Base-by-base conservation (phyloP, 2,797 vertebrate genomes). In the Arremon aurantiirostris region DNA sequence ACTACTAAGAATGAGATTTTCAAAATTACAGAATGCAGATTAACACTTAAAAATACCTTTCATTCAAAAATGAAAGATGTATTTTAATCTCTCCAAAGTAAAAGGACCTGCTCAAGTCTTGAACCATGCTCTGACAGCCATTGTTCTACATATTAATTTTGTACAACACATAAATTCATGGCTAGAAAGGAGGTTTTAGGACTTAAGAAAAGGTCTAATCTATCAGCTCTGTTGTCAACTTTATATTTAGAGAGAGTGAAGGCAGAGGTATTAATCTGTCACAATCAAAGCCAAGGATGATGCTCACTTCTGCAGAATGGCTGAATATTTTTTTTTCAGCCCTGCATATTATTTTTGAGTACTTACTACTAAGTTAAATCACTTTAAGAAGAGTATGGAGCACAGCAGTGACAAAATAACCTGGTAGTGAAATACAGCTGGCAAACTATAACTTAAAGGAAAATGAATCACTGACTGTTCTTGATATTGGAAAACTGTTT, bases 231-330 rank as follows among this genome's bases (percentile, higher is more conserved):
- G 53, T 21, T 96, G 89, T 88, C 94, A 89, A 82, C 49, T 77
- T 63, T 66, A 5, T 65, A 77, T 84, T 94, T 57, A 80, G 47
- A 86, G 80, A 91, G 64, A 83, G 34, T 55, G 72, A 89, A 84
- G 64, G 77, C 41, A 82, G 49, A 91, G 92, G 52, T 86, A 91
- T 86, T 95, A 89, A 84, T 91, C 77, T 95, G 90, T 93, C 91
- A 94, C 86, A 95, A 90, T 79, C 82, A 88, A 93, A 94, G 85
- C 71, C 70, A 83, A 35, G 77, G 87, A 77, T 53, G 72, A 86
- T 71, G 70, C 24, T 86, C 63, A 14, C 37, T 39, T 63, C 59
- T 76, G 75, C 73, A 60, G 50, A 57, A 63, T 24, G 60, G 52
- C 50, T 59, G 37, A 93, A 93, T 47, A n/a, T n/a, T n/a, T n/a